Base-by-base conservation (phyloP, 2,113 vertebrate genomes). In the Mustelus asterias region DNA sequence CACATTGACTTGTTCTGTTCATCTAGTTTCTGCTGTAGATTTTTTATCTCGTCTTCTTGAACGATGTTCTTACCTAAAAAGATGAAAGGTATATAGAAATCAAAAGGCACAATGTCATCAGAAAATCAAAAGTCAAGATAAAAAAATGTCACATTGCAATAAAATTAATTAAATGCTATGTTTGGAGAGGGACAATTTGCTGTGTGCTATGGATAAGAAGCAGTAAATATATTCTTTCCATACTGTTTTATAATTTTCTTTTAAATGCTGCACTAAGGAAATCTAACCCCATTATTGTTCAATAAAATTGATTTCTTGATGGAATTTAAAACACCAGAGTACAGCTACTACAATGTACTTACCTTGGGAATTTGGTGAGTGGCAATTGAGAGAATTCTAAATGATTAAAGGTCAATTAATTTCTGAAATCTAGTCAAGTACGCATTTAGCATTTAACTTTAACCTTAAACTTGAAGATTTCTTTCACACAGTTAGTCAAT, bases 21-120 rank as follows among this genome's bases (percentile, higher is more conserved):
- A 95, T 98, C 97, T 90, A 98, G 89, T 97, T 98, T 98, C 58
- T 98, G 97, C 96, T 97, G 95, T 95, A 99, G 97, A 93, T 96
- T 96, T 97, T 97, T 98, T 96, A 99, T 96, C 96, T 98, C 97
- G 48, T 96, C 96, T 29, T 97, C 97, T 96, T 98, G 98, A 95
- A 94, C 96, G 85, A 97, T 93, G 96, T 97, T 98, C 97, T 98
- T 99, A 80, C 96, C 99, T 99, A 96, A 13, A 96, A 96, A 83
- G 96, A 48, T 85, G 58, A 13, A 69, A 96, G 54, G 63, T 0
- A 86, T 88, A 48, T 20, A 92, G 22, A 80, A 96, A 96, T 96
- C 95, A 95, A 96, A 72, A 96, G 26, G 24, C 13, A 95, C 33
- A 37, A 63, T 37, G 67, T 37, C 58, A 13, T 93, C 60, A 22